These are phyloP conservation scores for Platyscapa corneri DNA, from an alignment of 1,140 invertebrate species.

Conservation along the genomic window DNA sequence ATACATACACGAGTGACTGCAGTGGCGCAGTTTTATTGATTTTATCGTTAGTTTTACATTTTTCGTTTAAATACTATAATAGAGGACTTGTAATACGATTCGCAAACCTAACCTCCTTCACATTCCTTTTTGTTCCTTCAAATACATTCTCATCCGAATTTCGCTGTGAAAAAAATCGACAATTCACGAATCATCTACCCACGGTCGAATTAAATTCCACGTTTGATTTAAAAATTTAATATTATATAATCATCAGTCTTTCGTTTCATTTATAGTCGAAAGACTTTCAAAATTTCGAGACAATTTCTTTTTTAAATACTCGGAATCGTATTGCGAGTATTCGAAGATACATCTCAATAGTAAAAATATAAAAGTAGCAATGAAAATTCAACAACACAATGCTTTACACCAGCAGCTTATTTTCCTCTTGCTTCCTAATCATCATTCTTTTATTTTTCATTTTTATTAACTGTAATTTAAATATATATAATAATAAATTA, in stretches of 20 bases:
- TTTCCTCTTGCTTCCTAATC: conserved; percentile 24
- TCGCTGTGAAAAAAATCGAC: conserved; percentile 23
- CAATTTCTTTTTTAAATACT: conserved; percentile 29
- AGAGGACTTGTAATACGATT: conserved; percentile 53
- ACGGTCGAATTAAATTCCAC: conserved; percentile 30
- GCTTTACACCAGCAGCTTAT: conserved; percentile 41
- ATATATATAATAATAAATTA: conserved; percentile 48
- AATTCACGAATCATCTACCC: conserved; percentile 4
- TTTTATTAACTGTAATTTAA: conserved; percentile 45
- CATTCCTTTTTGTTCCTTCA: not conserved
- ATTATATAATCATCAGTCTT: conserved; percentile 46
- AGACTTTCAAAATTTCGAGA: conserved; percentile 40
- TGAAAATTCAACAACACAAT: conserved; percentile 47
- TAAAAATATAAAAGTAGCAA: conserved; percentile 53
- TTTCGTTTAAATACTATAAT: conserved; percentile 26
- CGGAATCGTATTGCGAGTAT: conserved; percentile 53
- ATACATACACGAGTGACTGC: conserved; percentile 23
- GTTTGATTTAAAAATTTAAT: conserved; percentile 34
- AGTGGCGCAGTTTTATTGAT: conserved; percentile 30
- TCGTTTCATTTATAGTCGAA: conserved; percentile 48
- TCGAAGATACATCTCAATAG: conserved; percentile 31
- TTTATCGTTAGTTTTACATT: conserved; percentile 42
- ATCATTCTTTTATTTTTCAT: conserved; percentile 9
- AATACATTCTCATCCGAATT: not conserved
- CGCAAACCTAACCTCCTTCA: conserved; percentile 2